Evolutionary conservation across 2,797 vertebrate species (phyloP).

Genomic region (Acrossocheilus fasciatus): DNA sequence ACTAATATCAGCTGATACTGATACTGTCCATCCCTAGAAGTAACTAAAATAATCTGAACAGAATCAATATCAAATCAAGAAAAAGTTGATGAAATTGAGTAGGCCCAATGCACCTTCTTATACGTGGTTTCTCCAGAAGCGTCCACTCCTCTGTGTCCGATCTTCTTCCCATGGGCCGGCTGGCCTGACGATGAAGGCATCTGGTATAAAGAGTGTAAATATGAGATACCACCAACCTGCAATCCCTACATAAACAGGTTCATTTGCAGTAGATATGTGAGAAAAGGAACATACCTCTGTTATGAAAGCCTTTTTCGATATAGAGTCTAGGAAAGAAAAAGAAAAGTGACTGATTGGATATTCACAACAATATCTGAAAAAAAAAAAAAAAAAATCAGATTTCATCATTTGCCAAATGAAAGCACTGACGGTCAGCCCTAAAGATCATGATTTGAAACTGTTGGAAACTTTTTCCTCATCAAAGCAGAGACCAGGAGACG

Average conservation of each 20-base stretch:
- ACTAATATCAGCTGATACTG: neutral
- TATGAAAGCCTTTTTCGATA: conserved; percentile 79
- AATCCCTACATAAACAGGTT: neutral
- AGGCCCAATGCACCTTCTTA: conserved; percentile 87
- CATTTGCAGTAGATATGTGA: neutral
- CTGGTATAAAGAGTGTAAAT: conserved; percentile 68
- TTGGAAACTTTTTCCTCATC: too few species aligned
- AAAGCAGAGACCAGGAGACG: too few species aligned
- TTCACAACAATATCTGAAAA: neutral
- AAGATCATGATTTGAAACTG: neutral
- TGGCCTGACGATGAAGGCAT: conserved; percentile 84
- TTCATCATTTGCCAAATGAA: neutral
- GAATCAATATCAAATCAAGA: neutral
- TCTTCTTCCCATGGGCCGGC: conserved; percentile 88
- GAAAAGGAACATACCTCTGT: conserved; percentile 77
- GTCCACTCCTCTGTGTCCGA: conserved; percentile 95
- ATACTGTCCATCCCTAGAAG: neutral
- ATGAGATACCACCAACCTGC: neutral
- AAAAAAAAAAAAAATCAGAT: neutral
- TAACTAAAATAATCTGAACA: neutral
- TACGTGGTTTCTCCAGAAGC: conserved; percentile 98
- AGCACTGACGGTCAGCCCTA: neutral
- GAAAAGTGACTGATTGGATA: conserved; percentile 6
- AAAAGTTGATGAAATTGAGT: neutral
- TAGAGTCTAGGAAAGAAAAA: conserved; percentile 70